Percentiles rank a stretch among this genome's conserved stretches.
Conservation (phyloP, 2,797 vertebrate species). For the Hypotaenidia okinawae region DNA sequence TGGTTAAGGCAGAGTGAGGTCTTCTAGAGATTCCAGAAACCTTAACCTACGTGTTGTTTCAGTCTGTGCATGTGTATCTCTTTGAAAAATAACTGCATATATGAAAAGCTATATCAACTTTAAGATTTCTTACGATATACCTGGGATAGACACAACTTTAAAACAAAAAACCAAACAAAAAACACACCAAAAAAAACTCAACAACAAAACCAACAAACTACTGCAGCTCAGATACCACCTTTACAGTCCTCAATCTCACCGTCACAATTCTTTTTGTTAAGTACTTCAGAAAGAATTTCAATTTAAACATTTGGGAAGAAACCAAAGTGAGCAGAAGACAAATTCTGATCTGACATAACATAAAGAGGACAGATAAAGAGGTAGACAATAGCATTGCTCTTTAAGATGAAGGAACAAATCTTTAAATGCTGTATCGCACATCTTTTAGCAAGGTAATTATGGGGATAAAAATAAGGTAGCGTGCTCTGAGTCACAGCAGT, state of each 20-base stretch:
- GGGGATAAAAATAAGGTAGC: constrained; percentile 19
- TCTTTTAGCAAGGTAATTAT: constrained; percentile 42
- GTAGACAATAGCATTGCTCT: neutral
- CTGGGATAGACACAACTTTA: neutral
- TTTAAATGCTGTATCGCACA: neutral
- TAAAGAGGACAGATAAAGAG: neutral
- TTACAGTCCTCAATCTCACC: neutral
- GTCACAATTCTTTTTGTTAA: neutral
- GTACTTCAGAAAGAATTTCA: neutral
- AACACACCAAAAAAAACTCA: too few species aligned
- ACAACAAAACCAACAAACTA: neutral
- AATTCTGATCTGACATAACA: neutral
- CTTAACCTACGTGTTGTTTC: neutral
- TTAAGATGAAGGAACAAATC: neutral
- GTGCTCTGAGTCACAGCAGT: constrained; percentile 15
- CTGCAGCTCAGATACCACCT: neutral
- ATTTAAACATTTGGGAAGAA: neutral
- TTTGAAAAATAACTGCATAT: neutral
- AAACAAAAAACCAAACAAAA: neutral
- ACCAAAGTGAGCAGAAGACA: neutral
- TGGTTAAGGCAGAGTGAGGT: neutral
- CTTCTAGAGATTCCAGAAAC: neutral
- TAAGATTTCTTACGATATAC: neutral
- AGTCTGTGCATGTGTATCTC: neutral
- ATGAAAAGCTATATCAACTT: neutral